Evolutionary conservation across 2,888 invertebrate genomes (phyloP), one percentile per base, ranked within the genome.

Genomic region (Lasioglossum oenotherae): DNA sequence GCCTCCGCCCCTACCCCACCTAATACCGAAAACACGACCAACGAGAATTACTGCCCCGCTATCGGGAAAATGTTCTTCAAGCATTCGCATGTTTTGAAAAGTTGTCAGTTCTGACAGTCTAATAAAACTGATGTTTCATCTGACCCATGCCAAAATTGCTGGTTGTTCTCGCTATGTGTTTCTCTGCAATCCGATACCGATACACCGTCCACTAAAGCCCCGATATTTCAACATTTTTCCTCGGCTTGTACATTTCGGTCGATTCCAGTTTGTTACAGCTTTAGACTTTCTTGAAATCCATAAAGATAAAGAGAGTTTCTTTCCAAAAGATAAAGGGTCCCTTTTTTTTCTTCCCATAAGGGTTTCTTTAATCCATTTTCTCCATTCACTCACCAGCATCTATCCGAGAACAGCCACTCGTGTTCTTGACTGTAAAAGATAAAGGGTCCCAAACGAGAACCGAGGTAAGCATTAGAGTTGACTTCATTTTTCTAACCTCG

Each of bases 1-100:
- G 5, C 38, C 19, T 27, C 3, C 8, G 8, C 8, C 53, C 23
- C 2, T n/a, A 3, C 12, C 27, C 19, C 0, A 8, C 38, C 44
- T 74, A 69, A 73, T 80, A 27, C 49, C 60, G 35, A 60, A 57
- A 81, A 74, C 49, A 31, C 49, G 38, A 74, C 8, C 60, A 41
- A 74, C 23, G 23, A 19, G 46, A 81, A 77, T 81, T 69, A 78
- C n/a, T 53, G 10, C 12, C 8, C 35, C 1, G 69, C 38, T 23
- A 71, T 41, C 23, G 38, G 41, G 38, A 71, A 71, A 41, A 71
- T 71, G 12, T 23, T 71, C 69, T 10, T 41, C 38, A 12, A 41
- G 41, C 41, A 23, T 71, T 10, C 38, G 23, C 23, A n/a, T 12
- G 2, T n/a, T 38, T 35, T 67, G 23, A 8, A 67, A 67, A 35